phyloP scores from a whole-genome alignment of 2,888 invertebrate species.

The Atrina japonica region DNA sequence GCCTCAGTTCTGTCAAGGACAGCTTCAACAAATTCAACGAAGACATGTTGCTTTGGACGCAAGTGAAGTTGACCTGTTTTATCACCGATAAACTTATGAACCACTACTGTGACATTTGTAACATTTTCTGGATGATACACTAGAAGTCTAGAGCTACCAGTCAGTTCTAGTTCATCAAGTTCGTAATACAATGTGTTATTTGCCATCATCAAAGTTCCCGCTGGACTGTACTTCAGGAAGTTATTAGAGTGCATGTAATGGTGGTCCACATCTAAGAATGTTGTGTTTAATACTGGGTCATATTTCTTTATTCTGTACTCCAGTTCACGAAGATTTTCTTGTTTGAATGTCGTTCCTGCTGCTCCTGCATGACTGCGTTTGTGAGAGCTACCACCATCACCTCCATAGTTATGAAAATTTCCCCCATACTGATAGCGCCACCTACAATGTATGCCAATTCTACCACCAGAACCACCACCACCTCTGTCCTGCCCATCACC shows the following conservation, averaged over 20 bases:
- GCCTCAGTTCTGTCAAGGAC: constrained; percentile 67
- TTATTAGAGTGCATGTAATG: constrained; percentile 66
- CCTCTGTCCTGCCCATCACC: constrained; percentile 62
- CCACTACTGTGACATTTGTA: constrained; percentile 52
- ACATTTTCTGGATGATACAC: constrained; percentile 60
- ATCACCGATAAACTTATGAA: constrained; percentile 68
- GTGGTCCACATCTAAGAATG: constrained; percentile 67
- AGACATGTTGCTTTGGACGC: constrained; percentile 59
- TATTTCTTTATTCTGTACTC: constrained; percentile 69
- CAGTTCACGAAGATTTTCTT: constrained; percentile 65
- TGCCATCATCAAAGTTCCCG: constrained; percentile 62
- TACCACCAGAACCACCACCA: constrained; percentile 69
- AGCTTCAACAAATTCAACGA: constrained; percentile 67
- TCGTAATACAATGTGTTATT: constrained; percentile 56
- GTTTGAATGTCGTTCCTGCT: constrained; percentile 69
- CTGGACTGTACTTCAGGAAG: constrained; percentile 54
- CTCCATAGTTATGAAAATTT: constrained; percentile 66
- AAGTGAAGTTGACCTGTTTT: constrained; percentile 66
- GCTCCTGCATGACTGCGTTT: constrained; percentile 61
- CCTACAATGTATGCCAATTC: constrained; percentile 65
- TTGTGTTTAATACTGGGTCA: constrained; percentile 63
- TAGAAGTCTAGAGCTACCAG: constrained; percentile 60
- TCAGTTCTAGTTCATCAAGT: constrained; percentile 68
- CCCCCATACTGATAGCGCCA: constrained; percentile 69
- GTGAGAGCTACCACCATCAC: constrained; percentile 50